Evolutionary conservation across 2,888 invertebrate genomes (phyloP), one percentile per base, ranked within the genome.

Genomic region (Andrena dorsata): DNA sequence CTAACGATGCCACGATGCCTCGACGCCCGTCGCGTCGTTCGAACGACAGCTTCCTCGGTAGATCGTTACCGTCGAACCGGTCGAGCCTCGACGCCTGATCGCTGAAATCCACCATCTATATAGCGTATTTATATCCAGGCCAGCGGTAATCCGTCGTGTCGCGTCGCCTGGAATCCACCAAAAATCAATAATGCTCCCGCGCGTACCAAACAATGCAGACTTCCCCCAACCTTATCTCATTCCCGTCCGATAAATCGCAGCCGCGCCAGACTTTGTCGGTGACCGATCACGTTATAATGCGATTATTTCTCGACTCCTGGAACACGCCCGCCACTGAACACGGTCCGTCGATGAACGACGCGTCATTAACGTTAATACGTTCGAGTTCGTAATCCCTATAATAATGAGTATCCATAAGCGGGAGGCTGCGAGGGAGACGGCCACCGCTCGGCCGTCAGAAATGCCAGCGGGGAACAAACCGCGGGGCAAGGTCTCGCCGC

Each of bases 201-300:
- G 51, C 60, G 47, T 60, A 32, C 56, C 72, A 71, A 61, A 83
- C 81, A 85, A 86, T 73, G 73, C 70, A 64, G 51, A 47, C 69
- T 61, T 71, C 71, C 32, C 70, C 77, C 47, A 53, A 49, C 61
- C 86, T 88, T 88, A 88, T 88, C 88, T 82, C 80, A 79, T 82
- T 85, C 85, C 74, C 81, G 84, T 82, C 72, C 82, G 80, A 81
- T 88, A 89, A 90, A 86, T 89, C 84, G 84, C 82, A 77, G 77
- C 84, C 80, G 72, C 76, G 82, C 83, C 83, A 87, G 81, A 87
- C 83, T 85, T 83, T 73, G 83, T 77, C 78, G 76, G 74, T 60
- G 71, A 35, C 47, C 72, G 64, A 51, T 66, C 70, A 73, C 77
- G 71, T 72, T 77, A 80, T 80, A 68, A 79, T 76, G 79, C 76